phyloP scores from a whole-genome alignment of 2,113 vertebrate species.

The Passer montanus region DNA sequence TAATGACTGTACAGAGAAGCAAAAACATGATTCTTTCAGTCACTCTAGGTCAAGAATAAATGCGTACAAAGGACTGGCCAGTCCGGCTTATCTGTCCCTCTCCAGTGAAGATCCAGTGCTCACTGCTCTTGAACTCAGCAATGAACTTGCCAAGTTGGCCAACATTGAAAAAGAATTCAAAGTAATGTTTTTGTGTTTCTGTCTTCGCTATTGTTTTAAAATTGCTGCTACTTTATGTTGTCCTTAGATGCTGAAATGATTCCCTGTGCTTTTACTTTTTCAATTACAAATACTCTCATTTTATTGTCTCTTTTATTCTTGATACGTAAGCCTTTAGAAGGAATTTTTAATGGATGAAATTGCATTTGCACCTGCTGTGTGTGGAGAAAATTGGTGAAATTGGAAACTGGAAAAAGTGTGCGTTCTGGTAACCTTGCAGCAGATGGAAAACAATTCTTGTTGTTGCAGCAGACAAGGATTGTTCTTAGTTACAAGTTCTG shows the following conservation, averaged over 20 bases:
- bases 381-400: not conserved
- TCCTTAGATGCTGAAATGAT: not conserved
- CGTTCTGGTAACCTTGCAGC: not conserved
- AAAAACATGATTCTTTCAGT: conserved; percentile 86
- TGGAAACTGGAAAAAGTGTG: not conserved
- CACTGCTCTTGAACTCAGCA: conserved; percentile 87
- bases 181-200: conserved; percentile 64
- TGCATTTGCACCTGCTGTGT: not conserved
- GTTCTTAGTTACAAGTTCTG: not conserved
- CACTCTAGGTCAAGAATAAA: conserved; percentile 88
- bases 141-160: conserved; percentile 86
- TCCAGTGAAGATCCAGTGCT: conserved; percentile 89
- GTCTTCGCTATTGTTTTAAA: not conserved
- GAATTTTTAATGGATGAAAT: not conserved
- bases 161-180: conserved; percentile 93
- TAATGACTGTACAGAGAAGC: conserved; percentile 83
- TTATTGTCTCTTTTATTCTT: not conserved
- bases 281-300: not conserved
- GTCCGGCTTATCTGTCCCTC: conserved; percentile 86
- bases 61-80: conserved; percentile 87
- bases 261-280: not conserved
- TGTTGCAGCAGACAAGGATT: not conserved
- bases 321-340: not conserved
- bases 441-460: not conserved
- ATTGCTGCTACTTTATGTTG: not conserved